Evolutionary conservation across 2,113 vertebrate species (phyloP).

Genomic region (Cygnus buccinator): DNA sequence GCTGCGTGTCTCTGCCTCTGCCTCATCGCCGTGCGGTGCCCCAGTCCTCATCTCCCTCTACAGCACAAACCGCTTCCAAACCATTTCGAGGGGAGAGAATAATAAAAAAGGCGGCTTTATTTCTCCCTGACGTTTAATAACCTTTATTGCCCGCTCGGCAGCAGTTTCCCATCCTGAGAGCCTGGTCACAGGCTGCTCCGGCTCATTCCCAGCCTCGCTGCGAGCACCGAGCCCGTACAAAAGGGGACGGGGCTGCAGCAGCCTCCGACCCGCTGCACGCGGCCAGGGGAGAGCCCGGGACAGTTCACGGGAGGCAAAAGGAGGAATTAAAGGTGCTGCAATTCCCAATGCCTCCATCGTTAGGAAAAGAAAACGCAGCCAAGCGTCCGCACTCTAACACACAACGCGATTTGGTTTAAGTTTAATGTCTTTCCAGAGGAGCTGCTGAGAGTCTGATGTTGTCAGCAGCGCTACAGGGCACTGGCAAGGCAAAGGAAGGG

Average conservation of each 20-base stretch:
- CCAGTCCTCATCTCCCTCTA: accelerated
- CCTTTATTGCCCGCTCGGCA: neutral
- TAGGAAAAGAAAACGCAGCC: neutral
- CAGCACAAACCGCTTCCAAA: neutral
- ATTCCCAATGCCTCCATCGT: conserved; percentile 14
- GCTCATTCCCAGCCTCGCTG: neutral
- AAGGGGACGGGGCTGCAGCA: neutral
- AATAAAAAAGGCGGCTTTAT: neutral
- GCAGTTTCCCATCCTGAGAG: neutral
- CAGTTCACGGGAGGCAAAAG: neutral
- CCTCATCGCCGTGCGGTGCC: neutral
- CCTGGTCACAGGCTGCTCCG: neutral
- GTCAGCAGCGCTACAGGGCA: accelerated
- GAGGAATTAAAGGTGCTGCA: conserved; percentile 27
- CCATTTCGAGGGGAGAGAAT: accelerated
- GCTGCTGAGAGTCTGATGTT: neutral
- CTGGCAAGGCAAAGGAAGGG: neutral
- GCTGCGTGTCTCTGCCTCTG: neutral
- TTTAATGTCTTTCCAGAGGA: neutral
- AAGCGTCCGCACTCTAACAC: neutral
- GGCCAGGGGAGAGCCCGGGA: neutral
- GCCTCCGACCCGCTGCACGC: neutral
- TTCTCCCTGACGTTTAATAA: conserved; percentile 16
- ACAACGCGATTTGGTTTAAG: neutral
- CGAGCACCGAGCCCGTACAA: accelerated